Evolutionary conservation across 2,888 invertebrate species (phyloP).

Genomic region (Lasioglossum pauxillum): DNA sequence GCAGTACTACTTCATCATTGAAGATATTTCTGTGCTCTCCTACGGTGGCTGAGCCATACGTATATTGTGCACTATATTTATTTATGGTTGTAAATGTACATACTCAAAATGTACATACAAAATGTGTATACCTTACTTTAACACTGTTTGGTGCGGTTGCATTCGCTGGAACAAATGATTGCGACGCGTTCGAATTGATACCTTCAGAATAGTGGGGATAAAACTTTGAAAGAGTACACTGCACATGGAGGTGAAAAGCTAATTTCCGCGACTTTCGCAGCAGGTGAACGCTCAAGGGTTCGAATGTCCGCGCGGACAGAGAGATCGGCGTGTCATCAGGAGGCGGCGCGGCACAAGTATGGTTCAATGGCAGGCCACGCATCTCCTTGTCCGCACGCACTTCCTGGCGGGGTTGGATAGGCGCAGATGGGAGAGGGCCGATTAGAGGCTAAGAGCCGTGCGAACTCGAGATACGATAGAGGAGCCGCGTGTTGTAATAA

Average conservation of each 20-base stretch:
- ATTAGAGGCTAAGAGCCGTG: constrained; percentile 67
- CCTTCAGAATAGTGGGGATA: background rate
- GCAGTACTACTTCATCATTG: constrained; percentile 57
- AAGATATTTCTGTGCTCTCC: constrained; percentile 66
- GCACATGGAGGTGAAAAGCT: too few relatives aligned
- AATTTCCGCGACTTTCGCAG: background rate
- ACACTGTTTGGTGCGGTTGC: too few relatives aligned
- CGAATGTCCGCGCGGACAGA: background rate
- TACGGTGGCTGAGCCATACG: constrained; percentile 66
- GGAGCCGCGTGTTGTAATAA: constrained; percentile 71
- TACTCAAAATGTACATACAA: too few relatives aligned
- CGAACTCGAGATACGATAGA: constrained; percentile 74
- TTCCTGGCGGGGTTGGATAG: constrained; percentile 32
- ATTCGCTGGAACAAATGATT: too few relatives aligned
- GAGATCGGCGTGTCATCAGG: background rate
- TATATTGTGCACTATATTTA: constrained; percentile 67
- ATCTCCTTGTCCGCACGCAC: constrained; percentile 15
- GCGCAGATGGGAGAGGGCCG: constrained; percentile 51
- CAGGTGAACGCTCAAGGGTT: background rate
- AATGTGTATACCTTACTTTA: too few relatives aligned
- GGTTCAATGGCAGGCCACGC: constrained; percentile 29
- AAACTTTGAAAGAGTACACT: background rate
- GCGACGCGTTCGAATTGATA: background rate
- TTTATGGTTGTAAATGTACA: constrained; percentile 73
- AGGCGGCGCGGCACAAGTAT: background rate